Conservation (phyloP, 2,113 vertebrate species). For the Cyprinus carpio region DNA sequence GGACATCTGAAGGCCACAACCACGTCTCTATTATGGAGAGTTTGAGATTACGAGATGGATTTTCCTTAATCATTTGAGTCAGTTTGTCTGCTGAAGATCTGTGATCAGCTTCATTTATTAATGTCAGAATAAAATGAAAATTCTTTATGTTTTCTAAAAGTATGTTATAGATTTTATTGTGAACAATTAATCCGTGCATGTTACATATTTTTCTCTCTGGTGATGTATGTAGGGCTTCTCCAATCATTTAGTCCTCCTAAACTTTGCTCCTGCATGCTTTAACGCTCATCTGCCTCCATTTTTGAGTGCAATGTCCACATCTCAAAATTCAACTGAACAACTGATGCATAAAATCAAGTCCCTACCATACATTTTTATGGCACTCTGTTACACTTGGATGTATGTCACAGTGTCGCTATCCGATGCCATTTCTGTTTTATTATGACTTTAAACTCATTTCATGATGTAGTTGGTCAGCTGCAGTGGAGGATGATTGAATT, state of each 20-base stretch:
- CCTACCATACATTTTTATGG: background rate
- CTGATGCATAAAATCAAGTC: background rate
- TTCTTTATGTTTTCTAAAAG: background rate
- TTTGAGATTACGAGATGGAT: background rate
- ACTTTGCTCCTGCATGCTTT: background rate
- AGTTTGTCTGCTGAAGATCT: background rate
- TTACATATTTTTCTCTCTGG: background rate
- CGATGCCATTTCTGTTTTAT: background rate
- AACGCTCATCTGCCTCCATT: background rate
- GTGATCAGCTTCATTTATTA: background rate
- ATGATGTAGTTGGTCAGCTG: background rate
- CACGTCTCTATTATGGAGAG: background rate
- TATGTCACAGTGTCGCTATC: background rate
- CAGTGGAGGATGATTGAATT: slow-evolving; percentile 13
- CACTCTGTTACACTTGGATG: background rate
- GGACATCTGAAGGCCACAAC: background rate
- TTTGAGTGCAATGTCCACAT: background rate
- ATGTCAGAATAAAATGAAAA: background rate
- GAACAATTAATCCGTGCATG: background rate
- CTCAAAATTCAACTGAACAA: background rate
- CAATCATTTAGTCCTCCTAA: background rate
- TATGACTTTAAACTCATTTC: background rate
- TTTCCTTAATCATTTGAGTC: background rate
- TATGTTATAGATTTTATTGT: background rate
- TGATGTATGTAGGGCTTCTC: background rate